Conservation (phyloP, 2,888 invertebrate genomes). For the Caenorhabditis uteleia region DNA sequence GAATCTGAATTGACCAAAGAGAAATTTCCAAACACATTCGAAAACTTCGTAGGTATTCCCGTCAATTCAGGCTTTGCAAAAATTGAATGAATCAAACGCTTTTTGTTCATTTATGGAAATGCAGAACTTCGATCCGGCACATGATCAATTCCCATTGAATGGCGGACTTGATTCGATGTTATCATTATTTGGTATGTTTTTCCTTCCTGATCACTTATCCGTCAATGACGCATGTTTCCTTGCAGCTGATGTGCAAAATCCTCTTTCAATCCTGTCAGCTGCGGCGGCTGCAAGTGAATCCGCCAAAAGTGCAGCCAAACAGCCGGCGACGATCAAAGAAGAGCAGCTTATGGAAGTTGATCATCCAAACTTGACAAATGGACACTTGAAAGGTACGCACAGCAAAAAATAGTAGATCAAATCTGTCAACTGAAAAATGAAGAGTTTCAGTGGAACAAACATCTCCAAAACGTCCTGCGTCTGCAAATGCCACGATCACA, state of each 20-base stretch:
- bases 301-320: background rate
- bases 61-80: constrained; percentile 30
- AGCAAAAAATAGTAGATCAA: too few species aligned
- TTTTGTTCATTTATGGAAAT: constrained; percentile 40
- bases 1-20: background rate
- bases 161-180: constrained; percentile 44
- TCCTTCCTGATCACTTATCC: constrained; percentile 1
- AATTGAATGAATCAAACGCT: constrained; percentile 19
- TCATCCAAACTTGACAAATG: too few species aligned
- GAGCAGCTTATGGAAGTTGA: background rate
- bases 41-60: background rate
- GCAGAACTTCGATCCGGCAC: constrained; percentile 41
- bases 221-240: too few species aligned
- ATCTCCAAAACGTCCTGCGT: constrained; percentile 23
- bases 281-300: constrained; percentile 42
- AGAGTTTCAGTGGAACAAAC: constrained; percentile 9
- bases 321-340: background rate
- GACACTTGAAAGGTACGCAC: too few species aligned
- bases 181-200: constrained; percentile 37
- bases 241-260: constrained; percentile 44
- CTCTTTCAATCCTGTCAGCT: constrained; percentile 47
- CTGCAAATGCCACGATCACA: constrained; percentile 19
- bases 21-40: background rate
- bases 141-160: constrained; percentile 28
- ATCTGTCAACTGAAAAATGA: too few species aligned